Percentiles rank a stretch among this genome's conserved stretches.
Evolutionary conservation across 1,140 invertebrate genomes (phyloP).

Genomic region (Acromyrmex echinatior): DNA sequence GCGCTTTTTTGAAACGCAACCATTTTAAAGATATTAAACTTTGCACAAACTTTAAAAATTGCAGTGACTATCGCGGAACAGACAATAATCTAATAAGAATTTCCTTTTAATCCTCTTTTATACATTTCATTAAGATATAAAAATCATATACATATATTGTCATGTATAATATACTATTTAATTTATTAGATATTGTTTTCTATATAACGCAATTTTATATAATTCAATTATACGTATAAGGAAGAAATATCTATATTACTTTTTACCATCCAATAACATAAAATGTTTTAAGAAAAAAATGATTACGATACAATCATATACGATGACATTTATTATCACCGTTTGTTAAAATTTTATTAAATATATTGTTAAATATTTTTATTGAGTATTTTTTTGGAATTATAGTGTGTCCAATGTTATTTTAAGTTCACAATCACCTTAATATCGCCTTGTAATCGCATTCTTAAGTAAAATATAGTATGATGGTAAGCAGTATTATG

Average conservation of each 20-base stretch:
- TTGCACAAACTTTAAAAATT: not conserved
- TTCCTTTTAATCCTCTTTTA: not conserved
- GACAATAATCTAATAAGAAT: not conserved
- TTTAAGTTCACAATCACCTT: not conserved
- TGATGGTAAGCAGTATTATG: not conserved
- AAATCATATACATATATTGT: not conserved
- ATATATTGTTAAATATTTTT: no score
- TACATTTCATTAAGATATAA: not conserved
- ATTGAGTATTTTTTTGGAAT: not conserved
- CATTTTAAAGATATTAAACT: slow-evolving; percentile 29
- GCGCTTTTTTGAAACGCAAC: not conserved
- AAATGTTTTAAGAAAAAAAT: not conserved
- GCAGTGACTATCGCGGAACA: not conserved
- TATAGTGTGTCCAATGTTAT: not conserved
- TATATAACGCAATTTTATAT: not conserved
- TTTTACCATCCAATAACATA: not conserved
- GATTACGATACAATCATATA: not conserved
- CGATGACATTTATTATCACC: not conserved
- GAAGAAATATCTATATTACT: no score
- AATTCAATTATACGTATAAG: not conserved
- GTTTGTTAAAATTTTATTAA: not conserved
- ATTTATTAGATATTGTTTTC: slow-evolving; percentile 16
- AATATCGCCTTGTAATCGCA: not conserved
- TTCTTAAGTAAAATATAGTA: not conserved
- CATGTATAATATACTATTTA: not conserved